These are phyloP conservation scores for Chelonia mydas DNA, from an alignment of 2,797 vertebrate genomes.

Conservation along the genomic window DNA sequence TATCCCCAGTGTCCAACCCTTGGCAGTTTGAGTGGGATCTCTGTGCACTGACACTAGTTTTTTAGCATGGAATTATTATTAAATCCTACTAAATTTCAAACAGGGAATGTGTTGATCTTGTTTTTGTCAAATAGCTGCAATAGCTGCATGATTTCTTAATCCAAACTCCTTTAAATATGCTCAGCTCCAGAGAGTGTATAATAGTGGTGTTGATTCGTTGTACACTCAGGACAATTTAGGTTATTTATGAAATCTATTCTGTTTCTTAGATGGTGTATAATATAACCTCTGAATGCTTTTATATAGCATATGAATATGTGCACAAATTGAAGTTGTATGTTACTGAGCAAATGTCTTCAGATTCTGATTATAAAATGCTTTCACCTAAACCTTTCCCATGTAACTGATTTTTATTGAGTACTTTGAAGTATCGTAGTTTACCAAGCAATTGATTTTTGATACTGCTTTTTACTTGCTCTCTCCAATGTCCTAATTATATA, in stretches of 20 bases:
- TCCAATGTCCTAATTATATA: background rate
- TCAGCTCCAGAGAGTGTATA: background rate
- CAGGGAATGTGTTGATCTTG: background rate
- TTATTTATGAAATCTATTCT: background rate
- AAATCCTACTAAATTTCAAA: background rate
- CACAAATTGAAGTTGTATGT: background rate
- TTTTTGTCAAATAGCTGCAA: background rate
- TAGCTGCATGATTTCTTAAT: background rate
- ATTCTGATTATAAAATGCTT: background rate
- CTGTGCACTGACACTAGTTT: background rate
- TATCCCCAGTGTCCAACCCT: background rate
- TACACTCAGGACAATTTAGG: background rate
- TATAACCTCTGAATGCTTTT: background rate
- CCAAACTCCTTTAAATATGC: background rate
- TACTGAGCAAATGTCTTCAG: background rate
- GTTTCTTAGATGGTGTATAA: background rate
- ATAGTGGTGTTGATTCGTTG: background rate
- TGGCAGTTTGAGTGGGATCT: background rate
- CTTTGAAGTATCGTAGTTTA: background rate
- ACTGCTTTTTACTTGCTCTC: background rate
- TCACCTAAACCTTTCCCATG: background rate
- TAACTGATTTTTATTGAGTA: background rate
- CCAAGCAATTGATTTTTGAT: background rate
- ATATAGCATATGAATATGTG: background rate
- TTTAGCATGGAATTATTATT: background rate